Conservation (phyloP, 2,888 invertebrate genomes). For the Chymomyza fuscimana region DNA sequence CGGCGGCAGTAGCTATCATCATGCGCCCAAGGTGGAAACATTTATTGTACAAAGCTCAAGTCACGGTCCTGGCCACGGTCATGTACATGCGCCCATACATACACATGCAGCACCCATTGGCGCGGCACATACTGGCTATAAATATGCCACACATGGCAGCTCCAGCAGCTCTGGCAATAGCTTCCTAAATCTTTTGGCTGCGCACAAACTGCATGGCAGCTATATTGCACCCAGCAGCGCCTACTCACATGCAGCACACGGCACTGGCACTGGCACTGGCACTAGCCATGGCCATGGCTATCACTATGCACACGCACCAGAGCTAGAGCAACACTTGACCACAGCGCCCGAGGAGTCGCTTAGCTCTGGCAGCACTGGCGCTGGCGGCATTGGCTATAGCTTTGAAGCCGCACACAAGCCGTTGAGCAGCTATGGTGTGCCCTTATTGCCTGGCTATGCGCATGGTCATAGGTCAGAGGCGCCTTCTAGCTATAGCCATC, state of each 20-base stretch:
- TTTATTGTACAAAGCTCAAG: conserved; percentile 58
- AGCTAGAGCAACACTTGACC: conserved; percentile 32
- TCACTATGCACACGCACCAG: not conserved
- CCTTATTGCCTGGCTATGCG: conserved; percentile 51
- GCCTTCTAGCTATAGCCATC: not conserved
- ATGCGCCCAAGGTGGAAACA: conserved; percentile 63
- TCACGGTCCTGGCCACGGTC: conserved; percentile 11
- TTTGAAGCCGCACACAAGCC: conserved; percentile 42
- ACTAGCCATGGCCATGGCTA: not conserved
- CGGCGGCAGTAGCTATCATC: conserved; percentile 25
- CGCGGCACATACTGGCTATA: conserved; percentile 30
- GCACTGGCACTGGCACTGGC: not conserved
- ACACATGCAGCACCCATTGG: conserved; percentile 27
- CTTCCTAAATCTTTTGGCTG: conserved; percentile 2
- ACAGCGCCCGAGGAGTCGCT: not conserved
- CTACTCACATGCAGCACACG: conserved; percentile 29
- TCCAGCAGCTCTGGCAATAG: not conserved
- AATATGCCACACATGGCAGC: conserved; percentile 33
- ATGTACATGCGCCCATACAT: not conserved
- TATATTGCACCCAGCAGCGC: conserved; percentile 10
- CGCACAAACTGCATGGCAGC: conserved; percentile 46
- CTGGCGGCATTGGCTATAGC: conserved; percentile 42
- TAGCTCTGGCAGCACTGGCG: not conserved
- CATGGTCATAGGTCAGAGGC: conserved; percentile 26
- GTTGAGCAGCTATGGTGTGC: conserved; percentile 57